Conservation (phyloP, 2,113 vertebrate genomes). For the Micronisus gabar region DNA sequence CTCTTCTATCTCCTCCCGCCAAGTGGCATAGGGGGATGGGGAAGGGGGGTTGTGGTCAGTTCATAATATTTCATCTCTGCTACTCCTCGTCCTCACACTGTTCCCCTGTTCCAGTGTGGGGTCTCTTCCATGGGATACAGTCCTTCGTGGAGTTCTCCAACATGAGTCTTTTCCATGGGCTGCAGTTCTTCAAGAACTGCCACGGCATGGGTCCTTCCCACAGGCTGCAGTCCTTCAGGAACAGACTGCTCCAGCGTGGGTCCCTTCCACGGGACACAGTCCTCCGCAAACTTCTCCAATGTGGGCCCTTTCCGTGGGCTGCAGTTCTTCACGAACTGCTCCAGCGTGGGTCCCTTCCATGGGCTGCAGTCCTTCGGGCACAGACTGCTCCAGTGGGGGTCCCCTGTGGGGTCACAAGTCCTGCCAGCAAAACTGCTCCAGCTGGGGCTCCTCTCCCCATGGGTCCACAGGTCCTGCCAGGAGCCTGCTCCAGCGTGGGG, state of each 20-base stretch:
- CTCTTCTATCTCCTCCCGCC: background rate
- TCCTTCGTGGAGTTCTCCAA: background rate
- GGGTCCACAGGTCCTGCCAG: rapidly evolving
- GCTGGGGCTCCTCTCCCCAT: rapidly evolving
- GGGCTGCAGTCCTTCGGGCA: background rate
- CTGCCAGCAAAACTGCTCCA: background rate
- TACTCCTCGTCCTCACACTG: background rate
- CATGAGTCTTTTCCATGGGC: rapidly evolving
- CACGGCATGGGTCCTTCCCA: background rate
- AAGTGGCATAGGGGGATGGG: rapidly evolving
- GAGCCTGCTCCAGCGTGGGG: rapidly evolving
- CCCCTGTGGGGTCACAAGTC: background rate
- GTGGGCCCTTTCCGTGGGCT: rapidly evolving
- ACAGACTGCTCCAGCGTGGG: background rate
- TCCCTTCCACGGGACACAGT: background rate
- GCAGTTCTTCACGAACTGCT: background rate
- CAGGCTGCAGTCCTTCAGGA: background rate
- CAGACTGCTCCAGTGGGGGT: background rate
- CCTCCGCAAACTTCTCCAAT: background rate
- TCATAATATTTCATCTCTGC: background rate
- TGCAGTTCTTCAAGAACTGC: background rate
- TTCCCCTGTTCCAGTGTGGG: background rate
- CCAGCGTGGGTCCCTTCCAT: background rate
- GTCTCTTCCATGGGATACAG: background rate
- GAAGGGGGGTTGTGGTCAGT: background rate